These are phyloP conservation scores for Neoitamus cyanurus DNA, from an alignment of 2,888 invertebrate genomes.

Conservation along the genomic window DNA sequence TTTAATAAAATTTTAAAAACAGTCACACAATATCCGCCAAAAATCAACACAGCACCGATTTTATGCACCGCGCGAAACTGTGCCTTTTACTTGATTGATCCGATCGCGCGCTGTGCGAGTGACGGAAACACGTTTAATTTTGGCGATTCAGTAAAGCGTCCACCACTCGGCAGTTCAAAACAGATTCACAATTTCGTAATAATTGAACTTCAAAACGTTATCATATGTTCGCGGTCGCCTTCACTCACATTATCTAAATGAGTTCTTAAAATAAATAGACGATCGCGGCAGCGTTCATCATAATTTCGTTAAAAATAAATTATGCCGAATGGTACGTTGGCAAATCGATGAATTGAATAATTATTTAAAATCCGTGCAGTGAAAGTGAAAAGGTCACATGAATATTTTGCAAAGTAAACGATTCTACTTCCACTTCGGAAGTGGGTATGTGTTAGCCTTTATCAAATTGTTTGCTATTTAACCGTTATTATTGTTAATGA, in stretches of 20 bases:
- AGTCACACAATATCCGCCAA: background rate
- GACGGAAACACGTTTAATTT: slow-evolving; percentile 25
- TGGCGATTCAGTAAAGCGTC: slow-evolving; percentile 32
- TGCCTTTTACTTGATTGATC: background rate
- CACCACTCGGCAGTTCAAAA: background rate
- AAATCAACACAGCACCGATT: background rate
- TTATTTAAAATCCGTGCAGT: background rate
- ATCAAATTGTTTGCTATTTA: background rate
- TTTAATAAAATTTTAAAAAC: background rate
- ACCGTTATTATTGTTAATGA: background rate
- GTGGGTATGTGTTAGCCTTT: background rate
- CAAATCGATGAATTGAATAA: background rate
- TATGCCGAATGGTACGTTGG: background rate
- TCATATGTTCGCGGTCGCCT: background rate
- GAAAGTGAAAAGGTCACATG: background rate
- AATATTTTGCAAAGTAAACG: background rate
- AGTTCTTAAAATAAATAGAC: slow-evolving; percentile 21
- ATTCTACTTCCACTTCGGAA: background rate
- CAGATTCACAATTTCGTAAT: slow-evolving; percentile 23
- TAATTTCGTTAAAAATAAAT: background rate
- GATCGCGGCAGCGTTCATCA: background rate
- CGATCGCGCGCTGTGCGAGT: background rate
- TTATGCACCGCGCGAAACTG: slow-evolving; percentile 9
- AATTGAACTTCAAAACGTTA: slow-evolving; percentile 28
- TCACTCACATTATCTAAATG: slow-evolving; percentile 2